Evolutionary conservation across 2,113 vertebrate genomes (phyloP).

Genomic region (Marmota monax): DNA sequence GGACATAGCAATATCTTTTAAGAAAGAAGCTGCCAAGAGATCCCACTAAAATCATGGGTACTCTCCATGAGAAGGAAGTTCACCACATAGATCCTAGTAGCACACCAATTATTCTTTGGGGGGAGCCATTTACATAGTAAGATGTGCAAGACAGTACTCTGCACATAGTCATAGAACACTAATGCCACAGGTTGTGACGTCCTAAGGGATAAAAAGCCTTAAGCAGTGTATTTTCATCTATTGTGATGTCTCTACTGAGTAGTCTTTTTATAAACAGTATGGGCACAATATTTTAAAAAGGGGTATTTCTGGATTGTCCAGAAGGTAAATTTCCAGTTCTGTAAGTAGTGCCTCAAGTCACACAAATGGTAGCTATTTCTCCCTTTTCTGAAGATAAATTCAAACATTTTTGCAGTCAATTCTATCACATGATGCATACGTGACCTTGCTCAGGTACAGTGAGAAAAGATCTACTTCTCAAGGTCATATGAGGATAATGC

Average conservation of each 20-base stretch:
- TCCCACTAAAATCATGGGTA: neutral
- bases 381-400: neutral
- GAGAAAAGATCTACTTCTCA: neutral
- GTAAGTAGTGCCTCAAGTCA: neutral
- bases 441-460: neutral
- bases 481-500: neutral
- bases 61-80: neutral
- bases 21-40: neutral
- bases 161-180: accelerated
- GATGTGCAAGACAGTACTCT: accelerated
- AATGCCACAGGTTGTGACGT: no score
- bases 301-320: neutral
- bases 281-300: neutral
- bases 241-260: neutral
- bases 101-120: no score
- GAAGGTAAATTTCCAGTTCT: neutral
- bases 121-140: neutral
- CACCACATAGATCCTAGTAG: accelerated
- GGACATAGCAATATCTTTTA: neutral
- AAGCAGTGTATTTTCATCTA: neutral
- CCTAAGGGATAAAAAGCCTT: neutral
- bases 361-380: neutral
- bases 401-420: neutral
- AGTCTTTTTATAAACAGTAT: neutral
- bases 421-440: no score